Percentiles rank a stretch among this genome's conserved stretches.
These are phyloP conservation scores for Dipodomys merriami DNA, from an alignment of 2,113 vertebrate genomes.

Conservation along the genomic window DNA sequence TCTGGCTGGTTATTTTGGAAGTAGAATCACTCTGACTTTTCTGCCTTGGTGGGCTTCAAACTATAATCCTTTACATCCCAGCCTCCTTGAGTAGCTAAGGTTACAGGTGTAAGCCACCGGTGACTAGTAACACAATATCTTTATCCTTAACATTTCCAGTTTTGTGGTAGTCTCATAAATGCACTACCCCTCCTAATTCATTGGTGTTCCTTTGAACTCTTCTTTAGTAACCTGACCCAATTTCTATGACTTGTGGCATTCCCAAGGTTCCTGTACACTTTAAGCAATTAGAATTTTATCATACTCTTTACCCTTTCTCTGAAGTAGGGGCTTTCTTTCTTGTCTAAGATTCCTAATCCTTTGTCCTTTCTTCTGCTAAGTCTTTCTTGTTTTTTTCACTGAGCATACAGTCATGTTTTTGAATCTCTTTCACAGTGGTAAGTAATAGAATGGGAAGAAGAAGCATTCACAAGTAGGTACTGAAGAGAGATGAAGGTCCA, in stretches of 20 bases:
- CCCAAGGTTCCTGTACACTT: background rate
- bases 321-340: background rate
- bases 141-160: background rate
- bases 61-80: too few species aligned
- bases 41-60: too few species aligned
- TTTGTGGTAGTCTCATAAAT: background rate
- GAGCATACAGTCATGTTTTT: constrained; percentile 23
- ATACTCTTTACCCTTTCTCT: constrained; percentile 43
- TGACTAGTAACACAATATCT: background rate
- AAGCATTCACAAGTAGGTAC: constrained; percentile 19
- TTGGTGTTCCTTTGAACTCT: constrained; percentile 9
- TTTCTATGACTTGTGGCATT: constrained; percentile 51
- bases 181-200: background rate
- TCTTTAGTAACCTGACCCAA: constrained; percentile 44
- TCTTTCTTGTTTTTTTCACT: constrained; percentile 12
- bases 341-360: constrained; percentile 27
- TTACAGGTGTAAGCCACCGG: too few species aligned
- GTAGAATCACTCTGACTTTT: too few species aligned
- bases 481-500: constrained; percentile 52
- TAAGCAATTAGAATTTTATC: constrained; percentile 55
- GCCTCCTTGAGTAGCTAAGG: too few species aligned
- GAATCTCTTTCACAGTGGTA: constrained; percentile 42
- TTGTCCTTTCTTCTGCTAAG: constrained; percentile 22
- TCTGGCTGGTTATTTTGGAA: too few species aligned
- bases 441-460: background rate